A percentile compares a stretch with the other conserved stretches of the same genome.
These are phyloP conservation scores for Synanthedon vespiformis DNA, from an alignment of 2,888 invertebrate genomes.

Conservation along the genomic window DNA sequence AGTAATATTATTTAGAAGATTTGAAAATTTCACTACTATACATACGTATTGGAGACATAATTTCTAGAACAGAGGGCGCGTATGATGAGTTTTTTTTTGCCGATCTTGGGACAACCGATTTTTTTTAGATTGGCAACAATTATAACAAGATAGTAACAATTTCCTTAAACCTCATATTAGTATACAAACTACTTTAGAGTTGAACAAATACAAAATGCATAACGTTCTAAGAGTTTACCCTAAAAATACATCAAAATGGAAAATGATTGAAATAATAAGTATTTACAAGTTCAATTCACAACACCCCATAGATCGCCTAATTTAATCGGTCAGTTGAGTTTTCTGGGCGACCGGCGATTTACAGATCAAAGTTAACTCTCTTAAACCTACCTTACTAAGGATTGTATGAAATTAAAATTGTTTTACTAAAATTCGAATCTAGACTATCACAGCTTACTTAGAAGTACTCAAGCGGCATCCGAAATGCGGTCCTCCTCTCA, in stretches of 20 bases:
- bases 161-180: slow-evolving; percentile 36
- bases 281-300: slow-evolving; percentile 55
- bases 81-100: too few species aligned
- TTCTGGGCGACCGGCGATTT: slow-evolving; percentile 28
- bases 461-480: slow-evolving; percentile 30
- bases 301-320: slow-evolving; percentile 48
- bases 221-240: slow-evolving; percentile 51
- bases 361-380: slow-evolving; percentile 34
- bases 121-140: slow-evolving; percentile 29
- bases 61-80: not conserved
- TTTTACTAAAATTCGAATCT: slow-evolving; percentile 48
- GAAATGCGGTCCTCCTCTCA: slow-evolving; percentile 11
- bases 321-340: slow-evolving; percentile 29
- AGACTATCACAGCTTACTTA: slow-evolving; percentile 66
- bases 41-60: not conserved
- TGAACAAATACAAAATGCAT: slow-evolving; percentile 62
- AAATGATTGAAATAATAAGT: slow-evolving; percentile 51
- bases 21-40: not conserved
- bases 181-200: slow-evolving; percentile 27
- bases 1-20: not conserved
- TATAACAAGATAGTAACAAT: slow-evolving; percentile 50
- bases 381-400: slow-evolving; percentile 51
- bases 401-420: slow-evolving; percentile 28
- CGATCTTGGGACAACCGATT: too few species aligned
- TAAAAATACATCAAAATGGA: slow-evolving; percentile 66